These are phyloP conservation scores for Proterorhinus semilunaris DNA, from an alignment of 2,113 vertebrate species.

Conservation along the genomic window DNA sequence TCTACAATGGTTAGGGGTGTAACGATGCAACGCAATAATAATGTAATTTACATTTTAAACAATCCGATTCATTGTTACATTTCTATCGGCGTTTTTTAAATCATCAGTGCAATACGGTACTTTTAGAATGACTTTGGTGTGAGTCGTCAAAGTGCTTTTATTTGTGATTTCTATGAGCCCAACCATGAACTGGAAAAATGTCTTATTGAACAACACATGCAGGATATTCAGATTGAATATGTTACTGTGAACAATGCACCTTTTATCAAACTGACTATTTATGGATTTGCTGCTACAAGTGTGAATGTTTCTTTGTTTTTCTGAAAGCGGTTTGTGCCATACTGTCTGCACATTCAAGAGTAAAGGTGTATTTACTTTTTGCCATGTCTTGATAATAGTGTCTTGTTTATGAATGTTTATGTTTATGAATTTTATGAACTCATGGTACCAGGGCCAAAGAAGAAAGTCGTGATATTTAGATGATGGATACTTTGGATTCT, in stretches of 20 bases:
- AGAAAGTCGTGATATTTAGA: no score
- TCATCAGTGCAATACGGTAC: background rate
- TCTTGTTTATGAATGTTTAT: no score
- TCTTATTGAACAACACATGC: background rate
- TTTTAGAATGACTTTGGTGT: conserved; percentile 3
- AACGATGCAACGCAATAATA: background rate
- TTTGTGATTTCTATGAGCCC: conserved; percentile 14
- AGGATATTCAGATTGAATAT: background rate
- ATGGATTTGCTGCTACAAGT: background rate
- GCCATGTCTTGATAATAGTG: background rate
- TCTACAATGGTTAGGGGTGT: background rate
- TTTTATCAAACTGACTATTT: background rate
- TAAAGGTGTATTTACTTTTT: background rate
- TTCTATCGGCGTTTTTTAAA: background rate
- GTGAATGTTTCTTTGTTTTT: conserved; percentile 6
- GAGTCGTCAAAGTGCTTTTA: background rate
- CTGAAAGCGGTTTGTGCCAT: background rate
- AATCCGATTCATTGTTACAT: background rate
- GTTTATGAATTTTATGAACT: no score
- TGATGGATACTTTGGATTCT: no score
- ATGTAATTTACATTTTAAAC: background rate
- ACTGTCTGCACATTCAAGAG: background rate
- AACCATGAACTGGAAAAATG: background rate
- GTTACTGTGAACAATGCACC: background rate
- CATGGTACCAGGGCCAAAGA: no score